A percentile compares a stretch with the other conserved stretches of the same genome.
These are phyloP conservation scores for Morinoia aosen DNA, from an alignment of 2,888 invertebrate genomes.

Conservation along the genomic window DNA sequence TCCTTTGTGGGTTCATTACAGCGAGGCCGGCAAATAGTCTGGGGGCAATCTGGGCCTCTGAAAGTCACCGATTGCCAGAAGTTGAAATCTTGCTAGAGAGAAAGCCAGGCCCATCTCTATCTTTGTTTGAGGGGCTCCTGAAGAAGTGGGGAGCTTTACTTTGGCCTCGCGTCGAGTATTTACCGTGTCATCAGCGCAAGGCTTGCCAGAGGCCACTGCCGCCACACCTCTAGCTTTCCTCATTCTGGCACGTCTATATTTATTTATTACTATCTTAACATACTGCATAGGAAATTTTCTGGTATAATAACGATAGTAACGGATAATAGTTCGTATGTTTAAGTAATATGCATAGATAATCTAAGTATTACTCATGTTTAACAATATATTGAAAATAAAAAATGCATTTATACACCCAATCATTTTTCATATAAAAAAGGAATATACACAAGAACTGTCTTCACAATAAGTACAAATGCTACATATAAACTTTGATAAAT, in stretches of 20 bases:
- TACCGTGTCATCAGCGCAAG: slow-evolving; percentile 4
- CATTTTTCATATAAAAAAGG: no score
- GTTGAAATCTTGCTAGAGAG: background rate
- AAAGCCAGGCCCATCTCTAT: background rate
- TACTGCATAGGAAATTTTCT: background rate
- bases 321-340: background rate
- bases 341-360: no score
- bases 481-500: no score
- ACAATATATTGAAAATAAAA: no score
- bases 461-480: no score
- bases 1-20: slow-evolving; percentile 14
- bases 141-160: slow-evolving; percentile 15
- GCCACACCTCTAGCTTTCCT: background rate
- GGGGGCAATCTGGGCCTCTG: background rate
- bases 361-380: no score
- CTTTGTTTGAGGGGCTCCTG: slow-evolving; percentile 8
- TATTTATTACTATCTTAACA: background rate
- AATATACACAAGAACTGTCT: no score
- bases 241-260: background rate
- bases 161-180: slow-evolving; percentile 9
- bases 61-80: slow-evolving; percentile 24
- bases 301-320: background rate
- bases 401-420: no score
- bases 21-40: background rate
- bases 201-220: background rate